These are phyloP conservation scores for Pteruthius melanotis DNA, from an alignment of 2,113 vertebrate species.

Conservation along the genomic window DNA sequence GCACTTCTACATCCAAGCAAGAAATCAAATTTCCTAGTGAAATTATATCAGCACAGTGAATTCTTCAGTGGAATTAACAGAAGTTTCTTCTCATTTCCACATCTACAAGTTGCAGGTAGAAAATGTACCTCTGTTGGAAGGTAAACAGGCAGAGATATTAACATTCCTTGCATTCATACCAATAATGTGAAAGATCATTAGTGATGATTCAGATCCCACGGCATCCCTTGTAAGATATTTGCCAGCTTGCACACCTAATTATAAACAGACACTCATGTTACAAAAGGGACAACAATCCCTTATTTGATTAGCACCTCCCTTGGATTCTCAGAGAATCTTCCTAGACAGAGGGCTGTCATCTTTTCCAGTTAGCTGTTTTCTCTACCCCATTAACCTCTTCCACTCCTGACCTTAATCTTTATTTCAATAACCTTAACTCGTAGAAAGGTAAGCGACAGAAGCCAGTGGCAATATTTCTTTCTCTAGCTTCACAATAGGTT, in stretches of 20 bases:
- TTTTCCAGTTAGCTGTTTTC: neutral
- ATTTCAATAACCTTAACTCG: neutral
- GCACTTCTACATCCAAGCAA: neutral
- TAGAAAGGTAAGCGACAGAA: neutral
- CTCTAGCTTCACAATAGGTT: neutral
- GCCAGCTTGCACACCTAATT: neutral
- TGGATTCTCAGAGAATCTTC: neutral
- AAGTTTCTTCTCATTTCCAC: neutral
- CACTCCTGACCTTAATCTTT: neutral
- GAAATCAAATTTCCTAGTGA: neutral
- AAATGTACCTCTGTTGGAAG: neutral
- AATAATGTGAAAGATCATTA: neutral
- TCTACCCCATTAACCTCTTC: neutral
- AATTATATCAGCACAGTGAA: neutral
- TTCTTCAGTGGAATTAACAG: neutral
- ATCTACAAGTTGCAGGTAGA: neutral
- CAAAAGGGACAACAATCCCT: neutral
- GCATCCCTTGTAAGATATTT: neutral
- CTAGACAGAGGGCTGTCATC: neutral
- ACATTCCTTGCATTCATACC: neutral
- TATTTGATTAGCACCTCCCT: neutral
- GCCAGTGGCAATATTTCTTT: neutral
- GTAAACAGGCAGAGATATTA: neutral
- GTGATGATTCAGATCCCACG: neutral
- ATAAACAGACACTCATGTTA: neutral